Base-by-base conservation (phyloP, 2,797 vertebrate species). In the Setipinna tenuifilis region DNA sequence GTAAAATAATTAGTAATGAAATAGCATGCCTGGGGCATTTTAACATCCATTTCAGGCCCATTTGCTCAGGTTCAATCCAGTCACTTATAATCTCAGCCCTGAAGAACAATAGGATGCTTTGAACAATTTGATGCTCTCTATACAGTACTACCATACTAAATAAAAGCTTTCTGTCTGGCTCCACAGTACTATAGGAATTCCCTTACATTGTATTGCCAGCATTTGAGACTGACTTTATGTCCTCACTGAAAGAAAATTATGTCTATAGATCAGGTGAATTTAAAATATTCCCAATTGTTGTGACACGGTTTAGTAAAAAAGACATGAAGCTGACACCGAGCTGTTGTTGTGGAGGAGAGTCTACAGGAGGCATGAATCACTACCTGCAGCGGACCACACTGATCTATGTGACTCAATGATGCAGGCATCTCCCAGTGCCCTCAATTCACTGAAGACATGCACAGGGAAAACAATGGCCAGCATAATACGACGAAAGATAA, bases 401-500 rank as follows among this genome's bases (percentile, higher is more conserved):
- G 94, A 94, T 93, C 90, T 92, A 93, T 93, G 88, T 90, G 86
- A 87, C 86, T 88, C 92, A 92, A 89, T 92, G 92, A 91, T 92
- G 91, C 93, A 88, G 85, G 87, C 81, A 88, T 91, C 89, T 93
- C 93, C 92, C 91, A 92, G 90, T 91, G 92, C 92, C 92, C 84
- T 89, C 89, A 91, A 95, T 92, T 87, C 92, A 92, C 91, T 93
- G 91, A 94, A 90, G 92, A 94, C 91, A 93, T 91, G 92, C 89
- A 92, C 90, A 92, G 90, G 91, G 89, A 92, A 94, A 95, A 95
- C 92, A 94, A 93, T 92, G 90, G 92, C 85, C 89, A 90, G 85
- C 92, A 91, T 93, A 93, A 91, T 93, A 94, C 90, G 91, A 93
- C 91, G 92, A 94, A 94, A 94, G 94, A 96, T 95, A 94, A 95